These are phyloP conservation scores for Micromussa lordhowensis DNA, from an alignment of 92 coral and sea anemone genomes.

Conservation along the genomic window DNA sequence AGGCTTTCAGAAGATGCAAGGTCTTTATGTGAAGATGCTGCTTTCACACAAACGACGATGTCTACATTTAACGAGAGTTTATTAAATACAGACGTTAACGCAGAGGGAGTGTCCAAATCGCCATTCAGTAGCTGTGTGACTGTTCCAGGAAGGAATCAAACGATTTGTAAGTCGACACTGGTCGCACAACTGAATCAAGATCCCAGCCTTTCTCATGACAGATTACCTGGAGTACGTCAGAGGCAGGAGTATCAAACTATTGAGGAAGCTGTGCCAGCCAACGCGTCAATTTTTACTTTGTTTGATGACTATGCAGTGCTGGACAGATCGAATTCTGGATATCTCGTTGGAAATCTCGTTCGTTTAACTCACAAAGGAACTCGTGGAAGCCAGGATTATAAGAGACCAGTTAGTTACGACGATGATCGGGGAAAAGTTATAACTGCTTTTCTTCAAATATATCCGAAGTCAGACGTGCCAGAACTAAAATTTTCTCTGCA, in stretches of 20 bases:
- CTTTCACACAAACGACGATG: slow-evolving; percentile 2
- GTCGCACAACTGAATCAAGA: slow-evolving; percentile 51
- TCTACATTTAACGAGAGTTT: slow-evolving; percentile 21
- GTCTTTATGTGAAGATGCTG: slow-evolving; percentile 10
- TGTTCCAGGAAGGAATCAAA: neutral
- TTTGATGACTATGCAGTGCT: neutral
- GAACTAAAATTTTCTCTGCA: slow-evolving; percentile 20
- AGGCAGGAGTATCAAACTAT: slow-evolving; percentile 9
- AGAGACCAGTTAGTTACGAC: slow-evolving; percentile 35
- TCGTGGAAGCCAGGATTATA: slow-evolving; percentile 35
- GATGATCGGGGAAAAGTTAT: slow-evolving; percentile 21
- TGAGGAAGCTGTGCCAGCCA: neutral
- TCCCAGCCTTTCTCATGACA: slow-evolving; percentile 48
- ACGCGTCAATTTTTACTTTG: neutral
- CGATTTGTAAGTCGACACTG: slow-evolving; percentile 42
- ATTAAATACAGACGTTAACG: slow-evolving; percentile 6
- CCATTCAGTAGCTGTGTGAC: slow-evolving; percentile 4
- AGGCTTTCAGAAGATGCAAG: slow-evolving; percentile 50
- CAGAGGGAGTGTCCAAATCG: slow-evolving; percentile 18
- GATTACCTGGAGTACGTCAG: slow-evolving; percentile 38
- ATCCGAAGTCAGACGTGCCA: slow-evolving; percentile 16
- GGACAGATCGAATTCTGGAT: slow-evolving; percentile 10
- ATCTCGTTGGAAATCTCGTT: slow-evolving; percentile 30
- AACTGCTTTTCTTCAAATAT: slow-evolving; percentile 33
- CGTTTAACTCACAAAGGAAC: slow-evolving; percentile 24